These are phyloP conservation scores for Heterotis niloticus DNA, from an alignment of 2,113 vertebrate species.

Conservation along the genomic window DNA sequence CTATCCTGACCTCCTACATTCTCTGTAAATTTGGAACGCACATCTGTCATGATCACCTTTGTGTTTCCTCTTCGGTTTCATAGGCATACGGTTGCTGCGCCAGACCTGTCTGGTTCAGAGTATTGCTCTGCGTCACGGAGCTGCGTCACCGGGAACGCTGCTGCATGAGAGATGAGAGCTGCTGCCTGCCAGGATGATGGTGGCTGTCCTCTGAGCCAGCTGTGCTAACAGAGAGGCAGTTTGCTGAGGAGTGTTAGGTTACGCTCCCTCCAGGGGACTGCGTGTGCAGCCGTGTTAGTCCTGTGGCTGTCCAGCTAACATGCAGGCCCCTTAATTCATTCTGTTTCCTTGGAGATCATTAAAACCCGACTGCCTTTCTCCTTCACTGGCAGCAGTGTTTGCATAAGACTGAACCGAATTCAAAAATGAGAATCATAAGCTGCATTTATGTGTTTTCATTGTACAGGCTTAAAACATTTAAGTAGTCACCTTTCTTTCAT, in stretches of 20 bases:
- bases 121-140: too few species aligned
- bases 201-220: background rate
- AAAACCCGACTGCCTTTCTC: background rate
- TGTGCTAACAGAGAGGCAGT: background rate
- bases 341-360: slow-evolving; percentile 2
- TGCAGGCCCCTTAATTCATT: background rate
- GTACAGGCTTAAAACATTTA: background rate
- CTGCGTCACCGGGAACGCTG: too few species aligned
- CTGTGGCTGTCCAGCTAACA: background rate
- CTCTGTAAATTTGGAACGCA: too few species aligned
- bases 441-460: slow-evolving; percentile 11
- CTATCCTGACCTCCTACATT: too few species aligned
- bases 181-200: background rate
- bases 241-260: background rate
- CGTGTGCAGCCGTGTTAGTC: background rate
- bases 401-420: background rate
- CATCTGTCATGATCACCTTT: too few species aligned
- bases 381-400: slow-evolving; percentile 1
- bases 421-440: background rate
- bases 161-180: background rate
- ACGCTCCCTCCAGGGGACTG: background rate
- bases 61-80: too few species aligned
- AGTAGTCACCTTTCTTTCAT: background rate
- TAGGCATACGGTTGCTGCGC: too few species aligned
- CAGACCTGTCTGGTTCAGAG: background rate